phyloP scores from a whole-genome alignment of 2,888 invertebrate species.

The Salticus scenicus region DNA sequence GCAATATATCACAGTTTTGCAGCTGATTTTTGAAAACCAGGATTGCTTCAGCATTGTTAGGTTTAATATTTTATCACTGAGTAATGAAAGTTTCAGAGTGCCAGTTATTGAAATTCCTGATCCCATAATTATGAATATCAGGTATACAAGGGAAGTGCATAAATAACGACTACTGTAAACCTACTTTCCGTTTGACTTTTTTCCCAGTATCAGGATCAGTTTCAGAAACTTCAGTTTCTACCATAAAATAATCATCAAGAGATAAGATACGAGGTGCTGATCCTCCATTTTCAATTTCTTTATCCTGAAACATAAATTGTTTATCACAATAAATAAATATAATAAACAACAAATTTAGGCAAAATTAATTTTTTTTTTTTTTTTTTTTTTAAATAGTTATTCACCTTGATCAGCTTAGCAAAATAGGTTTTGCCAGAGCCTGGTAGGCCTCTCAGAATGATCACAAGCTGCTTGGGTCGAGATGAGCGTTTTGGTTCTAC shows the following conservation, averaged over 20 bases:
- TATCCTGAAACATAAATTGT: slow-evolving; percentile 79
- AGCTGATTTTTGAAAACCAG: no score
- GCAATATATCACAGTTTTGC: no score
- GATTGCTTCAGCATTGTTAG: no score
- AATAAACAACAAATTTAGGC: not conserved
- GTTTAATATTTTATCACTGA: no score
- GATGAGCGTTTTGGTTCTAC: slow-evolving; percentile 84
- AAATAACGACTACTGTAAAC: no score
- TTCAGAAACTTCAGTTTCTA: slow-evolving; percentile 80
- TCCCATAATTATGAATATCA: no score
- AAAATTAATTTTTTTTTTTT: no score
- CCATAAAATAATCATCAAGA: slow-evolving; percentile 96
- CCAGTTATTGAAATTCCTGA: no score
- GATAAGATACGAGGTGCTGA: slow-evolving; percentile 93
- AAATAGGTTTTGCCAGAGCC: slow-evolving; percentile 96
- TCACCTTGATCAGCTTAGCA: slow-evolving; percentile 89
- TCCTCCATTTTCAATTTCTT: slow-evolving; percentile 87
- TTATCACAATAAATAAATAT: not conserved
- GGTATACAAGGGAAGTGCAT: no score
- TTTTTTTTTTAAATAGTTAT: slow-evolving; percentile 12
- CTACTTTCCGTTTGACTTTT: slow-evolving; percentile 81
- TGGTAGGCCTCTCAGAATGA: slow-evolving; percentile 93
- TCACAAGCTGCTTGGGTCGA: slow-evolving; percentile 87
- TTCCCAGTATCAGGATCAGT: slow-evolving; percentile 84
- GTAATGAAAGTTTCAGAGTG: no score